These are phyloP conservation scores for Pseudochromis fuscus DNA, from an alignment of 2,797 vertebrate species.

Conservation along the genomic window DNA sequence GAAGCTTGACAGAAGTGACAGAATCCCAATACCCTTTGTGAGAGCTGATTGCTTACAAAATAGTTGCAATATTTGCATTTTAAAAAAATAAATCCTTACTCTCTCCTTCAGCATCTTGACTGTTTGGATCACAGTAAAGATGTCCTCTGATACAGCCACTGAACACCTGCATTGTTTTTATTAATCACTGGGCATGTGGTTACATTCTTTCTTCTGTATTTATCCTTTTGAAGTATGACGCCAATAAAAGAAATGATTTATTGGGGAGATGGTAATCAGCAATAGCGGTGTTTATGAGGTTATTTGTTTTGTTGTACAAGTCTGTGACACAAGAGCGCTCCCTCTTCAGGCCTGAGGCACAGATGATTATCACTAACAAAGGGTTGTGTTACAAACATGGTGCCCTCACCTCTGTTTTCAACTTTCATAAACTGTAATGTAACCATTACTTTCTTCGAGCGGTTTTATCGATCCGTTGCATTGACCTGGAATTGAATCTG, in stretches of 20 bases:
- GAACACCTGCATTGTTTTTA: conserved; percentile 54
- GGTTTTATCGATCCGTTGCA: conserved; percentile 60
- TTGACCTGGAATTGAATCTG: conserved; percentile 71
- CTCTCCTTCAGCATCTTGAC: conserved; percentile 33
- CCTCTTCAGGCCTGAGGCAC: conserved; percentile 37
- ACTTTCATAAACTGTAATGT: conserved; percentile 60
- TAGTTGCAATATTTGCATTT: conserved; percentile 3
- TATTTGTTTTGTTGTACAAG: conserved; percentile 64
- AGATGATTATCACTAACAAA: conserved; percentile 57
- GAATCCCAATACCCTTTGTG: not conserved
- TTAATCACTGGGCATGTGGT: conserved; percentile 43
- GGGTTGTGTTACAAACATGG: conserved; percentile 45
- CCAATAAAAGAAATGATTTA: conserved; percentile 59
- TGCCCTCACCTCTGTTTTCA: conserved; percentile 48
- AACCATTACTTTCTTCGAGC: conserved; percentile 51
- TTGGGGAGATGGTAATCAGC: conserved; percentile 56
- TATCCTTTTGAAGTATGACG: conserved; percentile 51
- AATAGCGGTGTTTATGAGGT: conserved; percentile 60
- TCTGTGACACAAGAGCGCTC: conserved; percentile 36
- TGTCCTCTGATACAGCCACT: conserved; percentile 44
- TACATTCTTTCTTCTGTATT: conserved; percentile 50
- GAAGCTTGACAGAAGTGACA: conserved; percentile 10
- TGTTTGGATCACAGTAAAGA: conserved; percentile 27
- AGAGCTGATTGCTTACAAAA: conserved; percentile 8
- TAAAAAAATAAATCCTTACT: conserved; percentile 10